phyloP scores from a whole-genome alignment of 1,140 invertebrate species.

The Heliothis virescens region DNA sequence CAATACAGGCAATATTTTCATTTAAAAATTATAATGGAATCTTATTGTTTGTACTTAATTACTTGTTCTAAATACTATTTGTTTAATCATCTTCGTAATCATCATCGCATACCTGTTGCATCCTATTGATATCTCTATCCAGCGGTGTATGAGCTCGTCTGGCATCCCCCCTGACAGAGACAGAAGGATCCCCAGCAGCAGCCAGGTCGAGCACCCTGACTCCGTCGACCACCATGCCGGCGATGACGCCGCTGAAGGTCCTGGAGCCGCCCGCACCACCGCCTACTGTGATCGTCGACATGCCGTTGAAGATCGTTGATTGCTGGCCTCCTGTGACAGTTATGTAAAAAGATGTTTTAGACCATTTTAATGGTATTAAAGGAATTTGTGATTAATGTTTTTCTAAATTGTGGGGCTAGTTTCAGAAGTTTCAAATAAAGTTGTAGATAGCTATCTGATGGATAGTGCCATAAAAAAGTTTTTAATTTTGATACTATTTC shows the following conservation, averaged over 20 bases:
- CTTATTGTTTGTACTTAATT: too few species aligned
- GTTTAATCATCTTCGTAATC: too few species aligned
- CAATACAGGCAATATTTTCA: too few species aligned
- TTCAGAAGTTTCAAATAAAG: too few species aligned
- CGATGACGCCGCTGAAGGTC: conserved; percentile 94
- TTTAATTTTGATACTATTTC: too few species aligned
- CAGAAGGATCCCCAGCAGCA: conserved; percentile 91
- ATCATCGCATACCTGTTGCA: conserved; percentile 90
- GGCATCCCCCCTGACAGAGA: conserved; percentile 91
- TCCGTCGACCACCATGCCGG: conserved; percentile 96
- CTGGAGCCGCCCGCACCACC: conserved; percentile 92
- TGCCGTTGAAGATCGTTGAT: conserved; percentile 96
- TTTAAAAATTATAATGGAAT: too few species aligned
- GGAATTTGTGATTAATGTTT: too few species aligned
- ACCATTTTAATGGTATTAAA: background rate
- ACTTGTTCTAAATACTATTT: too few species aligned
- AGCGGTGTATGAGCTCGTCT: conserved; percentile 90
- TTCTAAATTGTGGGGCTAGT: too few species aligned
- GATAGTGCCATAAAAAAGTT: too few species aligned
- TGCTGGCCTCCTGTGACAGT: conserved; percentile 92
- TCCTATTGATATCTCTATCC: conserved; percentile 92
- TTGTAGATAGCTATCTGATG: too few species aligned
- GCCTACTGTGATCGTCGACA: conserved; percentile 96
- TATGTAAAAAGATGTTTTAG: background rate
- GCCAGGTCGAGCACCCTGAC: conserved; percentile 94